phyloP scores from a whole-genome alignment of 2,888 invertebrate species.

The Tinea trinotella region DNA sequence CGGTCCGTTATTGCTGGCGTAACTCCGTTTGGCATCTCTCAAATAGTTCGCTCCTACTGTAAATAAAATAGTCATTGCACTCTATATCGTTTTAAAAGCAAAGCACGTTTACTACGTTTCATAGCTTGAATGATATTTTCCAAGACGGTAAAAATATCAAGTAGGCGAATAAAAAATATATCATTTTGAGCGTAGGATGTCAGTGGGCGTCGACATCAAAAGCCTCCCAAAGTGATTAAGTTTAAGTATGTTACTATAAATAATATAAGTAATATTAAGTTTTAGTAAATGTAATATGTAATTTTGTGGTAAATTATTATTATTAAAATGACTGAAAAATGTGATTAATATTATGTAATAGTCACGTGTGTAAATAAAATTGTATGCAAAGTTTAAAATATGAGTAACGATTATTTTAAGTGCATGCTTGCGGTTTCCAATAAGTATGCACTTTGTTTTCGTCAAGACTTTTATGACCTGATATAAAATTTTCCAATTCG shows the following conservation, averaged over 20 bases:
- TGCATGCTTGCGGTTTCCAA: not conserved
- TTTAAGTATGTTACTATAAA: not conserved
- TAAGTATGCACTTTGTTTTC: constrained; percentile 20
- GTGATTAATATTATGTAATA: too few relatives aligned
- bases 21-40: not conserved
- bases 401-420: too few relatives aligned
- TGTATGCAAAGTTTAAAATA: too few relatives aligned
- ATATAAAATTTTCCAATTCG: constrained; percentile 41
- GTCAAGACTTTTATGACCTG: constrained; percentile 15
- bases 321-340: too few relatives aligned
- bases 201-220: not conserved
- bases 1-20: constrained; percentile 6
- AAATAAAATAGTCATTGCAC: not conserved
- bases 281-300: too few relatives aligned
- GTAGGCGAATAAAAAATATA: not conserved
- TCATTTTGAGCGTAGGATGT: not conserved
- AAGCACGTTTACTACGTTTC: too few relatives aligned
- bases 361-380: too few relatives aligned
- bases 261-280: not conserved
- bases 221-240: not conserved
- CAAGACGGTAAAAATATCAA: not conserved
- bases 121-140: too few relatives aligned
- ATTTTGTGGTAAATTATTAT: too few relatives aligned
- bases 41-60: not conserved
- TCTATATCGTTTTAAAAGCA: not conserved